Evolutionary conservation across 1,140 invertebrate genomes (phyloP).

Genomic region (Thalassaphorura encarpata): DNA sequence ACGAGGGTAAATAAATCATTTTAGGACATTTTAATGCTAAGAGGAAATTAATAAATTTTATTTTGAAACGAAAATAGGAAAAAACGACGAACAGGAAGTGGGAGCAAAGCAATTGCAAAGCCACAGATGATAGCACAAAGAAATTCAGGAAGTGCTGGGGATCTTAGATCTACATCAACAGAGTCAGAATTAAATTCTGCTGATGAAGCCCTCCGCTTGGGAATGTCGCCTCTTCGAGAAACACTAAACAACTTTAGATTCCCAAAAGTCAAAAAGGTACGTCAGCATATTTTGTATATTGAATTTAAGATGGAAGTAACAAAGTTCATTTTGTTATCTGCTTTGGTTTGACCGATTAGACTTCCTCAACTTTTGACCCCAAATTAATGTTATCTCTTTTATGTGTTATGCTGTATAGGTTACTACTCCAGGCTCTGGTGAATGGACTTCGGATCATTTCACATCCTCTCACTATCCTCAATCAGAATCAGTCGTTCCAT

Average conservation of each 20-base stretch:
- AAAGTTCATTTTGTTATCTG: too few species aligned
- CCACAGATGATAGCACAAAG: slow-evolving; percentile 47
- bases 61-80: slow-evolving; percentile 48
- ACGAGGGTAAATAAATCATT: too few species aligned
- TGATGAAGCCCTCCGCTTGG: slow-evolving; percentile 44
- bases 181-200: slow-evolving; percentile 60
- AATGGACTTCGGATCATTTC: slow-evolving; percentile 37
- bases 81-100: slow-evolving; percentile 37
- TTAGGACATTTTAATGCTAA: too few species aligned
- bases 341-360: too few species aligned
- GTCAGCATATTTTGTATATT: too few species aligned
- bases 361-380: too few species aligned
- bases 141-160: slow-evolving; percentile 47
- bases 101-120: slow-evolving; percentile 36
- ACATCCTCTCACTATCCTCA: too few species aligned
- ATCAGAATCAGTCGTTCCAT: slow-evolving; percentile 33
- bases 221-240: too few species aligned
- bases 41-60: not conserved
- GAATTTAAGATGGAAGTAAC: too few species aligned
- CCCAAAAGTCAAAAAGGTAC: slow-evolving; percentile 79
- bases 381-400: too few species aligned
- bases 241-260: slow-evolving; percentile 76
- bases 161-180: slow-evolving; percentile 34
- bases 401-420: too few species aligned
- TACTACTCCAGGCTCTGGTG: too few species aligned